Percentiles rank a stretch among this genome's conserved stretches.
Conservation (phyloP, 2,797 vertebrate genomes). For the Myotis pilosus region DNA sequence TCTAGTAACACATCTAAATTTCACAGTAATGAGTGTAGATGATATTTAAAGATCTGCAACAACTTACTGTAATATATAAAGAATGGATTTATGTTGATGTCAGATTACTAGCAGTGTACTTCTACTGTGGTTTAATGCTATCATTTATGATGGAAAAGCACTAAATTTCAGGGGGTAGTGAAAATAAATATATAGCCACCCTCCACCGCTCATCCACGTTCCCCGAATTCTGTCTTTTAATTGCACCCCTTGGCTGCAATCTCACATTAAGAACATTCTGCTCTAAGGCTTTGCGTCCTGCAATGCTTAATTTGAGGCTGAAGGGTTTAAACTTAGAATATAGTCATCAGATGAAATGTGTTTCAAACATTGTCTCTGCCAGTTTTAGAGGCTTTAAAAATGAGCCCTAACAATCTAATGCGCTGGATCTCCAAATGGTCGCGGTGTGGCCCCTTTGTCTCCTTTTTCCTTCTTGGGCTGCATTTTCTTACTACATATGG, state of each 20-base stretch:
- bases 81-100: slow-evolving; percentile 32
- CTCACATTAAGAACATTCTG: slow-evolving; percentile 25
- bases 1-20: slow-evolving; percentile 22
- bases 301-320: background rate
- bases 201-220: accelerated
- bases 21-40: background rate
- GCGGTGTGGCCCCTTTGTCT: background rate
- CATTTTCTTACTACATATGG: slow-evolving; percentile 2
- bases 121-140: background rate
- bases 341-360: slow-evolving; percentile 15
- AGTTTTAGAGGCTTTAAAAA: slow-evolving; percentile 35
- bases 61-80: slow-evolving; percentile 33
- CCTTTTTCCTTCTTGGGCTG: background rate
- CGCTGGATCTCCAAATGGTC: background rate
- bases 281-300: background rate
- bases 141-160: background rate
- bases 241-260: background rate
- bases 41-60: slow-evolving; percentile 15
- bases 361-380: slow-evolving; percentile 2
- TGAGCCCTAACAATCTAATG: background rate
- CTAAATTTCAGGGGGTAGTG: slow-evolving; percentile 21
- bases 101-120: background rate
- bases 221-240: background rate
- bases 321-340: background rate
- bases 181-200: background rate